These are phyloP conservation scores for Panurus biarmicus DNA, from an alignment of 2,113 vertebrate genomes.

Conservation along the genomic window DNA sequence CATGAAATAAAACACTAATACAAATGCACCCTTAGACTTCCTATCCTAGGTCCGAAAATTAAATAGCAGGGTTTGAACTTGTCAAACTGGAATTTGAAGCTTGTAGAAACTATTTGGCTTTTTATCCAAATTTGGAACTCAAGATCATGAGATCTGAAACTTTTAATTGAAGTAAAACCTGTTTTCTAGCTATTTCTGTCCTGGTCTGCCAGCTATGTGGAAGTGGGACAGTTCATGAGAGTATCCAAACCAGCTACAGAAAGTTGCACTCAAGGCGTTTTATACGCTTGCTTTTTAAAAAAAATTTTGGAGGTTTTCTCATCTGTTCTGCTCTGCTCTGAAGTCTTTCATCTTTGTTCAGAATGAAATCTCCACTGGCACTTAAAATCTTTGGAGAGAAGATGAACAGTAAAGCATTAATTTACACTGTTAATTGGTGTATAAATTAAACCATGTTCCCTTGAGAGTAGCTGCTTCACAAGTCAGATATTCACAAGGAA, in stretches of 20 bases:
- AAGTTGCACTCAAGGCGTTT: neutral
- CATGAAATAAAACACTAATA: neutral
- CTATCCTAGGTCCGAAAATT: neutral
- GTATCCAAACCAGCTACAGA: neutral
- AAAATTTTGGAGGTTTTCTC: neutral
- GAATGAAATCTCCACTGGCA: neutral
- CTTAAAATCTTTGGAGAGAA: slow-evolving; percentile 11
- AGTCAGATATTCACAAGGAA: neutral
- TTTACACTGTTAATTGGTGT: slow-evolving; percentile 53
- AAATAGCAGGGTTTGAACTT: neutral
- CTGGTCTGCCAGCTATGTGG: neutral
- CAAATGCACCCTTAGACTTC: neutral
- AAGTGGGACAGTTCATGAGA: neutral
- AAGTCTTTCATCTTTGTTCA: slow-evolving; percentile 35
- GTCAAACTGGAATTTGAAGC: neutral
- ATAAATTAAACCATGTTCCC: slow-evolving; percentile 31
- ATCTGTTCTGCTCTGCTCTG: neutral
- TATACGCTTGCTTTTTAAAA: neutral
- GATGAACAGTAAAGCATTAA: slow-evolving; percentile 29
- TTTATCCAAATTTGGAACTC: neutral
- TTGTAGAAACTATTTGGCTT: neutral
- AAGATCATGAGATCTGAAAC: neutral
- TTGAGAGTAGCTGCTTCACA: neutral
- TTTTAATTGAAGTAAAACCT: neutral
- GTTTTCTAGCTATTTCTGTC: neutral